Percentiles rank a stretch among this genome's conserved stretches.
Conservation (phyloP, 2,888 invertebrate genomes). For the Spodoptera littoralis region DNA sequence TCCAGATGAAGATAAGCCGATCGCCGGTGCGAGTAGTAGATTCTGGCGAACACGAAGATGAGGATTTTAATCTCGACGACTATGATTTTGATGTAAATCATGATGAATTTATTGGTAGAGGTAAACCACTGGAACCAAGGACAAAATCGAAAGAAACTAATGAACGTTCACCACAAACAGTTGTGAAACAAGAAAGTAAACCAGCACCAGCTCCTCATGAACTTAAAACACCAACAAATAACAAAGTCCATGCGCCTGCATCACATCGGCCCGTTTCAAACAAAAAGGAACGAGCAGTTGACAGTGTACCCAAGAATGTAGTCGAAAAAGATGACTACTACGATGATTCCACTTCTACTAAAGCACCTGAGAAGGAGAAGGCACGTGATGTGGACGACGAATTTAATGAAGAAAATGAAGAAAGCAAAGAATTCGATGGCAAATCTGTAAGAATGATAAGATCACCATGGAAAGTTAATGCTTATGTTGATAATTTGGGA, state of each 20-base stretch:
- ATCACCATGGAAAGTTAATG: slow-evolving; percentile 65
- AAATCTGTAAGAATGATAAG: slow-evolving; percentile 62
- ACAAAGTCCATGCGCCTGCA: slow-evolving; percentile 46
- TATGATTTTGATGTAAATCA: slow-evolving; percentile 83
- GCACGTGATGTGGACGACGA: slow-evolving; percentile 58
- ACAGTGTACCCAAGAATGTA: slow-evolving; percentile 49
- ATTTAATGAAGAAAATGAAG: slow-evolving; percentile 65
- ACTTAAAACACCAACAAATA: slow-evolving; percentile 49
- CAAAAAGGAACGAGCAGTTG: slow-evolving; percentile 56
- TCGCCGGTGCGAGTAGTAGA: slow-evolving; percentile 61
- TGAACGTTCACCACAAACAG: slow-evolving; percentile 1
- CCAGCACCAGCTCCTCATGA: slow-evolving; percentile 24
- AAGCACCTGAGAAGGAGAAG: slow-evolving; percentile 50
- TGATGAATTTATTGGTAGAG: slow-evolving; percentile 76
- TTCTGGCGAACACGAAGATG: slow-evolving; percentile 79
- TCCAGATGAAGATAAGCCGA: slow-evolving; percentile 67
- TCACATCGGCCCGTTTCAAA: slow-evolving; percentile 23
- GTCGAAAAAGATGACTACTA: slow-evolving; percentile 69
- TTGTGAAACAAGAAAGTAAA: slow-evolving; percentile 23
- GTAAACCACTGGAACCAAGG: slow-evolving; percentile 76
- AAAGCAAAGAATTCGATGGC: slow-evolving; percentile 62
- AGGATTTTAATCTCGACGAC: slow-evolving; percentile 80
- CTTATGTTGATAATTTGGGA: slow-evolving; percentile 60
- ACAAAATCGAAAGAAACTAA: slow-evolving; percentile 54
- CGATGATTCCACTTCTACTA: slow-evolving; percentile 63